Percentiles rank a stretch among this genome's conserved stretches.
These are phyloP conservation scores for Sinhomidia bicolor DNA, from an alignment of 2,888 invertebrate species.

Conservation along the genomic window DNA sequence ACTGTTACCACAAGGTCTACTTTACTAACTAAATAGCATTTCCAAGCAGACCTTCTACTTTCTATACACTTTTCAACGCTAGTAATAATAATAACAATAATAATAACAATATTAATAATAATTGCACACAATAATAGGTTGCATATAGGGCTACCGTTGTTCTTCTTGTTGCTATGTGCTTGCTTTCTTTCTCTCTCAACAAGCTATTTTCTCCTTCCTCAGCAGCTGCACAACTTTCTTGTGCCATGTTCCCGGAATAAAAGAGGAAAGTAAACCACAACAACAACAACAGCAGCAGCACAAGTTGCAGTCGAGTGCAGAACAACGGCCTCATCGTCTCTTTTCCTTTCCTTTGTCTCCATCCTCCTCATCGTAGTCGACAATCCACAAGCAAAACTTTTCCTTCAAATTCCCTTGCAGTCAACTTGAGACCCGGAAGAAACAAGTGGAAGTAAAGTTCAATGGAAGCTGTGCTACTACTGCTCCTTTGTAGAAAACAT, in stretches of 20 bases:
- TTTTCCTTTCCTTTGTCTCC: neutral
- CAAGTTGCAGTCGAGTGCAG: neutral
- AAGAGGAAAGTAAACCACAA: slow-evolving; percentile 31
- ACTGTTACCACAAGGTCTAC: slow-evolving; percentile 2
- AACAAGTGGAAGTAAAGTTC: slow-evolving; percentile 12
- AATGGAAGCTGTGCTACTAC: neutral
- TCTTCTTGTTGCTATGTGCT: slow-evolving; percentile 37
- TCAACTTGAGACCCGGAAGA: neutral
- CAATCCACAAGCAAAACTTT: slow-evolving; percentile 19
- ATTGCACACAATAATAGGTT: neutral
- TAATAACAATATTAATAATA: too few species aligned
- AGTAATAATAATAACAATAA: neutral
- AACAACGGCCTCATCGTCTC: neutral
- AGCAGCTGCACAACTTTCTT: neutral
- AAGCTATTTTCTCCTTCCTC: neutral
- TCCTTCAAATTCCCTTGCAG: neutral
- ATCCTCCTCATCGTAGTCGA: neutral
- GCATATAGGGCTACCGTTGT: slow-evolving; percentile 7
- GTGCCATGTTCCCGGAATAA: neutral
- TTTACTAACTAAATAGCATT: neutral
- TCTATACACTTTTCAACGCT: neutral
- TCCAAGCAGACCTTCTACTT: neutral
- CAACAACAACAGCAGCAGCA: neutral
- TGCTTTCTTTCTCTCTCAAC: neutral
- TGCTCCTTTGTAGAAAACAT: neutral